These are phyloP conservation scores for Polyommatus icarus DNA, from an alignment of 2,888 invertebrate species.

Conservation along the genomic window DNA sequence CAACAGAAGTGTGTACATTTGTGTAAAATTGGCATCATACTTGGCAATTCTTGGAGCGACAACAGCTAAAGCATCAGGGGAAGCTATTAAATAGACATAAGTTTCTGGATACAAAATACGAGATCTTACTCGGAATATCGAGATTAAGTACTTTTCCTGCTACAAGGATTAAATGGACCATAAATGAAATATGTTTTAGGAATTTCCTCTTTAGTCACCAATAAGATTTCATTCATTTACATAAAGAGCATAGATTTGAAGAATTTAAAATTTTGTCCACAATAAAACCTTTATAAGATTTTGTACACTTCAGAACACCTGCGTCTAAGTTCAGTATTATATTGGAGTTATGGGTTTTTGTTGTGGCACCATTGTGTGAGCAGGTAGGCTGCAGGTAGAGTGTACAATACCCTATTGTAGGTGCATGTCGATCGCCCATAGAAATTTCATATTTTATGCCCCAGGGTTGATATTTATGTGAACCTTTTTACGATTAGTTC, in stretches of 20 bases:
- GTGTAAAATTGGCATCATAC: not conserved
- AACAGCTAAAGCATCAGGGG: not conserved
- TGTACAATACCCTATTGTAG: conserved; percentile 3
- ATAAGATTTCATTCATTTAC: not conserved
- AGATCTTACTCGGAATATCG: not conserved
- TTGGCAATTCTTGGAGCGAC: not conserved
- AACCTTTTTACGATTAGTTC: not conserved
- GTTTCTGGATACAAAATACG: not conserved
- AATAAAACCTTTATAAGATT: conserved; percentile 5
- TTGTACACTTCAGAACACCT: not conserved
- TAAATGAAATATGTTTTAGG: not conserved
- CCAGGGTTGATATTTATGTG: conserved; percentile 1
- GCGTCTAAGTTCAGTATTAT: not conserved
- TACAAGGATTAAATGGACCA: not conserved
- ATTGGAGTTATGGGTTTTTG: conserved; percentile 3
- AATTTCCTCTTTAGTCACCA: not conserved
- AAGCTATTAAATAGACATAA: not conserved
- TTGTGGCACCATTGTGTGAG: conserved; percentile 6
- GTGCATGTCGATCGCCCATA: conserved; percentile 1
- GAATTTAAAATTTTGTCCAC: not conserved
- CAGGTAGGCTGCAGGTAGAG: conserved; percentile 14
- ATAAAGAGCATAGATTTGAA: conserved; percentile 6
- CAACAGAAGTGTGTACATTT: not conserved
- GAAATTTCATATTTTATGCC: not conserved
- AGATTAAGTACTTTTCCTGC: not conserved